phyloP scores from a whole-genome alignment of 2,797 vertebrate species.

The Dipus sagitta region DNA sequence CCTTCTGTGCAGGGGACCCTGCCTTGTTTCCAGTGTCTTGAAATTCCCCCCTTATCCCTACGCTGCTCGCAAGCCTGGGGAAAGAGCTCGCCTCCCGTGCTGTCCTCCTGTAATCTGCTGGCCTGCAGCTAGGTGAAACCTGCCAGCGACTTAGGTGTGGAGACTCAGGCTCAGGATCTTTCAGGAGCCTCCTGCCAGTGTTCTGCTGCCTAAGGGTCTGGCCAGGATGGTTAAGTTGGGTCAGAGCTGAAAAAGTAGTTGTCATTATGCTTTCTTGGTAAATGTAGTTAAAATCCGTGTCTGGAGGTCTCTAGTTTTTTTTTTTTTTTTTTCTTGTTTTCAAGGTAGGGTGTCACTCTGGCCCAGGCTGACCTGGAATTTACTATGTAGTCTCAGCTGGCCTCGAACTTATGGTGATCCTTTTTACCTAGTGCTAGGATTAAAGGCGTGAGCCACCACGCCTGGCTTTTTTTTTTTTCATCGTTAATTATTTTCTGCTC shows the following conservation, averaged over 20 bases:
- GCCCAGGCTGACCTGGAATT: no score
- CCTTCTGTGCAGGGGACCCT: not conserved
- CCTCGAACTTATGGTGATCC: no score
- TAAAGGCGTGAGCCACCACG: no score
- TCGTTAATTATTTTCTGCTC: not conserved
- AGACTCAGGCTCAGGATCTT: not conserved
- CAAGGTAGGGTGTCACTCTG: no score
- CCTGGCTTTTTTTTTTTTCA: not conserved
- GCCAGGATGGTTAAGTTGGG: not conserved
- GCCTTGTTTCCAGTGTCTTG: not conserved
- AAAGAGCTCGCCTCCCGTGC: not conserved
- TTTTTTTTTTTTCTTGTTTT: no score
- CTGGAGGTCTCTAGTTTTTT: not conserved
- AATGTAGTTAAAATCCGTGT: slow-evolving; percentile 5
- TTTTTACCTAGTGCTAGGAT: no score
- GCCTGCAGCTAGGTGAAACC: not conserved
- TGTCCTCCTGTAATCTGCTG: not conserved
- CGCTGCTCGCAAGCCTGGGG: not conserved
- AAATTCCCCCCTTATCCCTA: not conserved
- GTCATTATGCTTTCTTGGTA: slow-evolving; percentile 8
- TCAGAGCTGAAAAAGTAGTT: slow-evolving; percentile 13
- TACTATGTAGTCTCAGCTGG: no score
- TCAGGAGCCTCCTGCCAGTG: not conserved
- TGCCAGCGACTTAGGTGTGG: not conserved
- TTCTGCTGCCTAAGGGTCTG: not conserved